Evolutionary conservation across 1,140 invertebrate genomes (phyloP).

Genomic region (Platyscapa corneri): DNA sequence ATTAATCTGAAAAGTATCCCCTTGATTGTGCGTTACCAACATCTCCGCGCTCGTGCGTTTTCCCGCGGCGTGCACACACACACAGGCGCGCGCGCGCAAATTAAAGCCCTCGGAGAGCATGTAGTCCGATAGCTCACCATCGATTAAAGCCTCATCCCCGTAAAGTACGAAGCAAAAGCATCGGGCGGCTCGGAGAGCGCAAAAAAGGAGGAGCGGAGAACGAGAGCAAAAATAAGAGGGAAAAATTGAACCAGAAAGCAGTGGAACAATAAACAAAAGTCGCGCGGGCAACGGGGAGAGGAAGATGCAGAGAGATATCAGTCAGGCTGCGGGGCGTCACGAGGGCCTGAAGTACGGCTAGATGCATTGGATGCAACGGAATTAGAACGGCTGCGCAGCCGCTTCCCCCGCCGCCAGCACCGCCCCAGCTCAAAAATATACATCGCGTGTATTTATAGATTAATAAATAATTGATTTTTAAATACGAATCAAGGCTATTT

Average conservation of each 20-base stretch:
- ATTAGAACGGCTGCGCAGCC: neutral
- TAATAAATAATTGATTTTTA: too few species aligned
- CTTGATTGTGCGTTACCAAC: neutral
- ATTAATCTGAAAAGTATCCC: conserved; percentile 3
- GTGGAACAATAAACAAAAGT: neutral
- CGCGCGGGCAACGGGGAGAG: neutral
- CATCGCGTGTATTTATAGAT: too few species aligned
- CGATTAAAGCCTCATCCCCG: conserved; percentile 11
- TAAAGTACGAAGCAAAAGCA: neutral
- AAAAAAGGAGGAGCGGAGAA: neutral
- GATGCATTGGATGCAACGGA: conserved; percentile 15
- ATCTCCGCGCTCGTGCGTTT: neutral
- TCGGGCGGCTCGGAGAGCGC: too few species aligned
- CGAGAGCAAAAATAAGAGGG: neutral
- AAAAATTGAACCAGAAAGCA: neutral
- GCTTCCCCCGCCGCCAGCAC: neutral
- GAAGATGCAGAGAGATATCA: too few species aligned
- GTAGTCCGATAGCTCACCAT: neutral
- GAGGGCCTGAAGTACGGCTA: neutral
- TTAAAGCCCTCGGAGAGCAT: neutral
- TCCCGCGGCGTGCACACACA: too few species aligned
- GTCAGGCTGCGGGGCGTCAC: neutral
- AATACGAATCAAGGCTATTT: too few species aligned
- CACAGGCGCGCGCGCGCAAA: neutral
- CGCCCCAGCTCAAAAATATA: too few species aligned